A percentile compares a stretch with the other conserved stretches of the same genome.
Evolutionary conservation across 1,140 invertebrate genomes (phyloP).

Genomic region (Tetraneura akinire): DNA sequence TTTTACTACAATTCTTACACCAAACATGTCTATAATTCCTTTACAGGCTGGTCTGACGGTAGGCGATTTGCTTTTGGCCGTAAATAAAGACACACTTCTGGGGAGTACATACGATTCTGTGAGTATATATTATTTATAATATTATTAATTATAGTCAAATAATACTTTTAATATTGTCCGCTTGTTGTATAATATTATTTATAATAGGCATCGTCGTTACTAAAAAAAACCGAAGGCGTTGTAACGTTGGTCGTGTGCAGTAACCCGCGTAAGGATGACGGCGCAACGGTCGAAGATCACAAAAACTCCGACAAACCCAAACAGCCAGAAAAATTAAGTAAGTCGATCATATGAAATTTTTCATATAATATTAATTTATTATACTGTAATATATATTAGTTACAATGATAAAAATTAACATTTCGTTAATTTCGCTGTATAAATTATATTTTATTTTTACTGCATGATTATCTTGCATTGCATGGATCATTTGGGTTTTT

Average conservation of each 20-base stretch:
- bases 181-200: background rate
- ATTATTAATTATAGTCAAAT: background rate
- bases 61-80: slow-evolving; percentile 91
- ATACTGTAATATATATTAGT: background rate
- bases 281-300: background rate
- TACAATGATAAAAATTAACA: background rate
- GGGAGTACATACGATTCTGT: slow-evolving; percentile 86
- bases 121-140: slow-evolving; percentile 58
- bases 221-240: slow-evolving; percentile 86
- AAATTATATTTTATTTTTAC: slow-evolving; percentile 12
- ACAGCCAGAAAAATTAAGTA: slow-evolving; percentile 60
- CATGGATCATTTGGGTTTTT: background rate
- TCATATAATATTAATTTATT: background rate
- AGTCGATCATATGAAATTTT: slow-evolving; percentile 52
- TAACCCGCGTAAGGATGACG: slow-evolving; percentile 68
- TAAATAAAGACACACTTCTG: slow-evolving; percentile 85
- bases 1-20: background rate
- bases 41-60: slow-evolving; percentile 83
- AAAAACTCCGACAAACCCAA: slow-evolving; percentile 52
- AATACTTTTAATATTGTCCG: too few species aligned
- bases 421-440: background rate
- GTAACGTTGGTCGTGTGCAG: slow-evolving; percentile 78
- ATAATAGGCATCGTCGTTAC: slow-evolving; percentile 73
- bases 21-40: slow-evolving; percentile 52
- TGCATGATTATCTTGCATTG: background rate